Base-by-base conservation (phyloP, 2,888 invertebrate genomes). In the Periphyllus acericola region DNA sequence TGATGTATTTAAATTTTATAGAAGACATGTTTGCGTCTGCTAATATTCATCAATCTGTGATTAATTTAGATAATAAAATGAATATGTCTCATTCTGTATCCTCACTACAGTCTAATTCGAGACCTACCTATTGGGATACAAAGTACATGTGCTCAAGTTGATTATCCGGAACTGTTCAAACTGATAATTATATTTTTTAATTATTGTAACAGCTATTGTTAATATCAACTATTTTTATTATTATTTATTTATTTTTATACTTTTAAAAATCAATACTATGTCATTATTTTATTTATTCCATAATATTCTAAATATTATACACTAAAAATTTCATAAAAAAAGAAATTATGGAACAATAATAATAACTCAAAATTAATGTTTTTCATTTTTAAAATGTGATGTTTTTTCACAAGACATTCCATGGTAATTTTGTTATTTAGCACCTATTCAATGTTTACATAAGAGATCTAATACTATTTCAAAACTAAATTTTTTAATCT, bases 11-110 rank as follows among this genome's bases (percentile, higher is more conserved):
- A 72, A 66, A 78, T 55, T 78, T 32, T 78, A 68, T 78, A 76
- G n/a, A 78, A 85, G n/a, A 72, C 52, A 79, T 86, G 32, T 80
- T 79, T 72, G n/a, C 78, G 34, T 78, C n/a, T 80, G 34, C n/a
- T 78, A 78, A 85, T 86, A 80, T 55, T 79, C 25, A 80, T 60
- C 29, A 71, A 72, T 86, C 72, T 86, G 36, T 78, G 76, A 87
- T 80, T 81, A 87, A 87, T 81, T 75, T 81, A 86, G 74, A 74
- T 87, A 72, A 19, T 80, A 72, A 55, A 71, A 79, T 71, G 74
- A 83, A 75, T 80, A 79, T 71, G 46, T 80, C 74, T 87, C 74
- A 81, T 60, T 80, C 55, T 46, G 17, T 81, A 55, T 71, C 36
- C 29, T 55, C 60, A 19, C 66, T 76, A 14, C 52, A 83, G n/a